Evolutionary conservation across 2,797 vertebrate species (phyloP), one percentile per base, ranked within the genome.

Genomic region (Lagodon rhomboides): DNA sequence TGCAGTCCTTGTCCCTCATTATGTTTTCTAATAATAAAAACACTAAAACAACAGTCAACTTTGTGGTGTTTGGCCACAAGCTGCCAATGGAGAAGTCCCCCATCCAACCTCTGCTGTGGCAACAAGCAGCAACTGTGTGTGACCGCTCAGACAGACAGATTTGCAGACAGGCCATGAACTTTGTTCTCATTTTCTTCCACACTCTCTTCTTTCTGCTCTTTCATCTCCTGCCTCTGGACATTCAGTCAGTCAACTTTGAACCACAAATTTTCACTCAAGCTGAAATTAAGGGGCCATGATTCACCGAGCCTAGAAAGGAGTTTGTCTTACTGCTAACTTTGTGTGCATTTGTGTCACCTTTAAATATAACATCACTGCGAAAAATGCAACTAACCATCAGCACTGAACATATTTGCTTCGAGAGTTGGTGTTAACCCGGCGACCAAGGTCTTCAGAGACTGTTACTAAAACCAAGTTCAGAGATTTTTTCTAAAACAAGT

Each of bases 81-180:
- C 65, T 60, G 66, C 23, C 10, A 47, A 22, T 17, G 10, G 5
- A 67, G 2, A 49, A 10, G 44, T 23, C 67, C 4, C 25, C 5
- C 1, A 0, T 8, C 51, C 12, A 58, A 67, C 25, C 12, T 61
- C 15, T 74, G 23, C 20, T 13, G 63, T 60, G 49, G 71, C 61
- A 60, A 55, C 68, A 71, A 38, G 49, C 55, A 23, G 56, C 6
- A n/a, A 66, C 41, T 27, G 17, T 53, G 23, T 25, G 44, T 38
- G 44, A 58, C 34, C 25, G 43, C 13, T 76, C 17, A 65, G 49
- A 44, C 20, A 11, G 63, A 63, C 10, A 23, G 43, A 72, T 73
- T 68, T 65, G 27, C 38, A 75, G 63, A 76, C 25, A 63, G 1
- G 55, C 18, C 3, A 15, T 71, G 54, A 86, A 84, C 80, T 80